phyloP scores from a whole-genome alignment of 2,113 vertebrate genomes.

The Regulus satrapa region DNA sequence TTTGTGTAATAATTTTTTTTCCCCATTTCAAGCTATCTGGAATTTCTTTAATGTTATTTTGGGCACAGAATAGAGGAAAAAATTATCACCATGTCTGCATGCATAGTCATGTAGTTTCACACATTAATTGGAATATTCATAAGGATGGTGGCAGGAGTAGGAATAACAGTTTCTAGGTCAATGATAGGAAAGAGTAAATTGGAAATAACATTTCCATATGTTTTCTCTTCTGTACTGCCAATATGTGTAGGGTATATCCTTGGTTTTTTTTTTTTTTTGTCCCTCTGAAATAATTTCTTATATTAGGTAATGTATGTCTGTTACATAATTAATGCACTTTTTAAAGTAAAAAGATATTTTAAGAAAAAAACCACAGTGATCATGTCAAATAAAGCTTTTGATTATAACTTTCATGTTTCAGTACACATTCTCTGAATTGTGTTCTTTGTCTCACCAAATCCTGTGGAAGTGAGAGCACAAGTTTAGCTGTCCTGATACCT shows the following conservation, averaged over 20 bases:
- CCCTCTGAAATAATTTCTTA: not conserved
- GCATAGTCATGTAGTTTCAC: not conserved
- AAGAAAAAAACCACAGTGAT: not conserved
- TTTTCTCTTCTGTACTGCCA: not conserved
- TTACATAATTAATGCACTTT: not conserved
- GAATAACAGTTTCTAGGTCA: not conserved
- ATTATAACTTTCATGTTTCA: not conserved
- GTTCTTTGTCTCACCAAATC: not conserved
- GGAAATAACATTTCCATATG: not conserved
- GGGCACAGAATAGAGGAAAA: rapidly evolving
- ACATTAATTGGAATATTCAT: not conserved
- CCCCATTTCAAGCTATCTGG: not conserved
- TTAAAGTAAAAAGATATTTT: not conserved
- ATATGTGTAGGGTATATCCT: not conserved
- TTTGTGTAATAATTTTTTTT: not conserved
- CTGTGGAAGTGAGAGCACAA: not conserved
- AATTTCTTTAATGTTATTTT: not conserved
- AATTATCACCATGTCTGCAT: not conserved
- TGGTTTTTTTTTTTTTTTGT: not conserved
- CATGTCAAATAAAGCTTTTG: not conserved
- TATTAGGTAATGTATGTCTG: not conserved
- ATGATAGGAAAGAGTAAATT: not conserved
- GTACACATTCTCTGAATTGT: not conserved
- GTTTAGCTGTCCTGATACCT: not conserved
- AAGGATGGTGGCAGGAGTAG: not conserved